phyloP scores from a whole-genome alignment of 2,888 invertebrate genomes.

The Eilema griseolum region DNA sequence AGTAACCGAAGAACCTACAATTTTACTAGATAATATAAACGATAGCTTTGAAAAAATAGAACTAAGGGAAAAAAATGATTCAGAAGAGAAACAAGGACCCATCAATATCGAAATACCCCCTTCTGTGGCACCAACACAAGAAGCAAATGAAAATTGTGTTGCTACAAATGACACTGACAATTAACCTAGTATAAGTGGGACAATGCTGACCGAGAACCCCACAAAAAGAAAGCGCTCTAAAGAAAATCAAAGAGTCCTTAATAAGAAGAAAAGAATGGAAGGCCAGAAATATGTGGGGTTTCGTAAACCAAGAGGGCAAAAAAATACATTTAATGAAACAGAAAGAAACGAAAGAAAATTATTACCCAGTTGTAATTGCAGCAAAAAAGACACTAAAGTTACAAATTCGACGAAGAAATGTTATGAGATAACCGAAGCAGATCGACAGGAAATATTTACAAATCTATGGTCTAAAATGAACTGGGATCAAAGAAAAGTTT shows the following conservation, averaged over 20 bases:
- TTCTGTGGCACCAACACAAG: background rate
- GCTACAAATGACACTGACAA: conserved; percentile 5
- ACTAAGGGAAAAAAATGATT: background rate
- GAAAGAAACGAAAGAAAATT: conserved; percentile 3
- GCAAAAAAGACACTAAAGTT: too few species aligned
- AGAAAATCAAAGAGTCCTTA: conserved; percentile 3
- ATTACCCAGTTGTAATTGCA: background rate
- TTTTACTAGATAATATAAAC: background rate
- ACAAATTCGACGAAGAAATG: too few species aligned
- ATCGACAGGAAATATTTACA: conserved; percentile 3
- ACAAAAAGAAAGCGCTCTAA: background rate
- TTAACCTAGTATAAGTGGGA: background rate
- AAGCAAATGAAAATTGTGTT: conserved; percentile 4
- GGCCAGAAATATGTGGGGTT: too few species aligned
- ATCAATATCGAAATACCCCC: too few species aligned
- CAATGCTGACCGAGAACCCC: too few species aligned
- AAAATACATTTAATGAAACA: conserved; percentile 3
- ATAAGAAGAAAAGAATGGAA: background rate
- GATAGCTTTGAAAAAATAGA: conserved; percentile 4
- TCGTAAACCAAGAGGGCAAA: too few species aligned
- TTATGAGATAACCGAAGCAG: background rate
- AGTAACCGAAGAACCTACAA: too few species aligned
- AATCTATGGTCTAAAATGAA: conserved; percentile 7
- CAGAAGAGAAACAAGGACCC: too few species aligned
- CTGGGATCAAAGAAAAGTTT: background rate